These are phyloP conservation scores for Allolobophora icterica DNA, from an alignment of 2,888 invertebrate genomes.

Conservation along the genomic window DNA sequence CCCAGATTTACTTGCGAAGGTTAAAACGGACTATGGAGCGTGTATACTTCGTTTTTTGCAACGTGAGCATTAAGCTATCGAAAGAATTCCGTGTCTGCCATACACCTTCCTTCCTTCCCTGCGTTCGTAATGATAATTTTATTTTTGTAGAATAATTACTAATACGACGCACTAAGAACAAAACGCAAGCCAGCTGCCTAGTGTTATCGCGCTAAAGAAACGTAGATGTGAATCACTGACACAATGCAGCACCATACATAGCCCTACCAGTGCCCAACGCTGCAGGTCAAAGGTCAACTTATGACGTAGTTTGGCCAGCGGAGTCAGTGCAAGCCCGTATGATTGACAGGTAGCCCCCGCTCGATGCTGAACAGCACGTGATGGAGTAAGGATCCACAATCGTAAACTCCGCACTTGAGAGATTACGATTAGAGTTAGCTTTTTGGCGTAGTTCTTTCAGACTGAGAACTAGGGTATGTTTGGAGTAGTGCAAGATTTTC, in stretches of 20 bases:
- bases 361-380: neutral
- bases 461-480: neutral
- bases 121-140: neutral
- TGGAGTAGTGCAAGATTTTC: neutral
- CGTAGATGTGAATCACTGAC: neutral
- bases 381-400: neutral
- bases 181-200: neutral
- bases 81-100: neutral
- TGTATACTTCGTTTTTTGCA: neutral
- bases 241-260: conserved; percentile 3
- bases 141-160: neutral
- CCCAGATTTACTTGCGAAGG: neutral
- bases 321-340: neutral
- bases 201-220: neutral
- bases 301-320: conserved; percentile 29
- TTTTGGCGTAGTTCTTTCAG: neutral
- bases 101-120: neutral
- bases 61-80: neutral
- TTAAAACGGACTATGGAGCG: neutral
- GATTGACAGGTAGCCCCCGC: conserved; percentile 19
- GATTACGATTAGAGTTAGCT: neutral
- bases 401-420: neutral
- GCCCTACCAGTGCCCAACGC: neutral
- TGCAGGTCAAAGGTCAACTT: neutral
- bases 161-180: conserved; percentile 4